These are phyloP conservation scores for Boleophthalmus pectinirostris DNA, from an alignment of 2,113 vertebrate genomes.

Conservation along the genomic window DNA sequence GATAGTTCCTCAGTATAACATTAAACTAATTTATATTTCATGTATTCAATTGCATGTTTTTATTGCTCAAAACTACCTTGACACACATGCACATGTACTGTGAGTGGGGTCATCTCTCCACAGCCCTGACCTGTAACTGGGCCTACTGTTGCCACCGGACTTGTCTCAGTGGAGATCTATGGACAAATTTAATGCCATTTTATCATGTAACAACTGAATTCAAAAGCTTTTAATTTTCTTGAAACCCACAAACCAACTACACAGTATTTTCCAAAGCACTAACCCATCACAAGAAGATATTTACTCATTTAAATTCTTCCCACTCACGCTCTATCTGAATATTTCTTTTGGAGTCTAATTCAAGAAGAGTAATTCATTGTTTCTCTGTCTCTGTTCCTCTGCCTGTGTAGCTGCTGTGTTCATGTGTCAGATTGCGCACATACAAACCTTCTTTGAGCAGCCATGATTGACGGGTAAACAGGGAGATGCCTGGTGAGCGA, in stretches of 20 bases:
- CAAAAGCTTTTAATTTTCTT: neutral
- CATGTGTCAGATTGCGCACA: constrained; percentile 4
- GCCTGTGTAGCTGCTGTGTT: constrained; percentile 6
- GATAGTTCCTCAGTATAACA: no score
- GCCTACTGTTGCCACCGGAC: no score
- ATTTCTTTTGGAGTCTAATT: constrained; percentile 3
- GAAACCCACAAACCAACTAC: neutral
- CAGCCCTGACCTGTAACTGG: no score
- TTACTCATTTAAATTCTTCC: constrained; percentile 2
- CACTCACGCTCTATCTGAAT: neutral
- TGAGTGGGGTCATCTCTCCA: no score
- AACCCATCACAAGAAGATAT: neutral
- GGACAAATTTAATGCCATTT: neutral
- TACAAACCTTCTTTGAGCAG: constrained; percentile 17
- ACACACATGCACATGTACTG: no score
- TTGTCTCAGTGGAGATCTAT: no score
- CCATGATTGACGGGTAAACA: constrained; percentile 52
- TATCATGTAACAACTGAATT: neutral
- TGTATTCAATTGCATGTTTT: no score
- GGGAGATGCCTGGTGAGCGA: constrained; percentile 35
- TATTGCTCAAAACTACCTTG: no score
- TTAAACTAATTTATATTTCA: no score
- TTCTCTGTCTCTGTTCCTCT: neutral
- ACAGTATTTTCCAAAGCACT: neutral
- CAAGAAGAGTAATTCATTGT: constrained; percentile 3